These are phyloP conservation scores for Sebastes aleutianus DNA, from an alignment of 2,797 vertebrate species.

Conservation along the genomic window DNA sequence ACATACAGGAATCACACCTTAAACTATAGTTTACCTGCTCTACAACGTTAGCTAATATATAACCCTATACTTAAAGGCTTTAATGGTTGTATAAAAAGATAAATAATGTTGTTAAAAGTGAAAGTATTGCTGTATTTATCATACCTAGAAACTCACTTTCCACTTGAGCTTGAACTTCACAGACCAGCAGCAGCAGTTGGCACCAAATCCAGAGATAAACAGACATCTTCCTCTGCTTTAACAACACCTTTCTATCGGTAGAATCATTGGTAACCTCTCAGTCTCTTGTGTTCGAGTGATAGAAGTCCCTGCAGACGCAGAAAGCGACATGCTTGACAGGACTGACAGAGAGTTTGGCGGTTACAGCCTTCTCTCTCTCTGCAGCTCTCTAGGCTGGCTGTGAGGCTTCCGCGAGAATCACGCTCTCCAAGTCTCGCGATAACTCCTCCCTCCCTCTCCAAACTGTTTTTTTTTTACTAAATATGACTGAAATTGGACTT, in stretches of 20 bases:
- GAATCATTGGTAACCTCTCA: neutral
- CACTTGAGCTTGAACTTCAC: conserved; percentile 59
- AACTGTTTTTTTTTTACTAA: no score
- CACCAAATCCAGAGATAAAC: neutral
- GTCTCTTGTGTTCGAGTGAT: neutral
- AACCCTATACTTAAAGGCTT: fast-evolving
- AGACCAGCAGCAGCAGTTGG: neutral
- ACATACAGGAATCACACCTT: neutral
- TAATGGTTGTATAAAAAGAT: neutral
- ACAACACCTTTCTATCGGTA: neutral
- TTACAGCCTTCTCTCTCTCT: neutral
- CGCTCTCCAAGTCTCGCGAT: neutral
- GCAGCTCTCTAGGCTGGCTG: neutral
- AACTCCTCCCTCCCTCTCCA: neutral
- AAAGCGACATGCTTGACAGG: conserved; percentile 41
- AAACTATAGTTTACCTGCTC: neutral
- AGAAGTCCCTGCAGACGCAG: neutral
- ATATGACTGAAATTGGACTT: neutral
- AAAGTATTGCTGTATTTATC: neutral
- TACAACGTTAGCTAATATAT: no score
- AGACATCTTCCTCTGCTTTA: conserved; percentile 52
- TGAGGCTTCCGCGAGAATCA: neutral
- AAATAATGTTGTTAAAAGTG: neutral
- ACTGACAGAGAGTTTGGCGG: fast-evolving
- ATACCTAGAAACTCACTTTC: conserved; percentile 70